Evolutionary conservation across 2,888 invertebrate species (phyloP), one percentile per base, ranked within the genome.

Genomic region (Junonia oenone): DNA sequence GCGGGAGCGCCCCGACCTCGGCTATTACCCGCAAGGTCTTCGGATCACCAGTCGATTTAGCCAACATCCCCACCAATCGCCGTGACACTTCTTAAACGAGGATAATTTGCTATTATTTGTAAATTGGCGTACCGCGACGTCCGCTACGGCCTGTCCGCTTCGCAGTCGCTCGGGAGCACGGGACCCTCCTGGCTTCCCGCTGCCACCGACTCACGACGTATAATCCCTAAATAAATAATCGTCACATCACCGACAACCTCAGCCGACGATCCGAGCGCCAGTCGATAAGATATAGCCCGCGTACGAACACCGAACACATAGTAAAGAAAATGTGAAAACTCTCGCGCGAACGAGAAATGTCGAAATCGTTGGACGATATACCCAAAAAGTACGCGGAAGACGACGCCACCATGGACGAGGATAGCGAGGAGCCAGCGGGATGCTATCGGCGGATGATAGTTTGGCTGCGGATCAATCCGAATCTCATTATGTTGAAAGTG

Each of bases 401-500:
- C 66, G 83, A 83, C 46, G 71, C 70, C 15, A 78, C 78, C 48
- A 91, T 89, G 88, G 91, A 91, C 61, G 87, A 80, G 37, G 87
- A 86, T 27, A 76, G 78, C 63, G 84, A 87, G 19, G 78, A 80
- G 45, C 75, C 83, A 35, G 64, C 75, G 35, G 80, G 83, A 51
- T 80, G 83, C 62, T 81, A 91, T 61, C 83, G 85, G 61, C 82
- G 89, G 72, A 76, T 81, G 73, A 89, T 84, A 77, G 75, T 73
- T 51, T 84, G 84, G 68, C 79, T 91, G 65, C 89, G 92, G 59
- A 93, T 96, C 66, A 96, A 96, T 80, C 94, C 94, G 49, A 94
- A 95, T 81, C 86, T 96, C 69, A 91, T 96, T 62, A 95, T 95
- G 93, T 83, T 96, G 69, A 96, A 96, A 91, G 91, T 95, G 68